Conservation (phyloP, 2,113 vertebrate genomes). For the Malurus cyaneus region DNA sequence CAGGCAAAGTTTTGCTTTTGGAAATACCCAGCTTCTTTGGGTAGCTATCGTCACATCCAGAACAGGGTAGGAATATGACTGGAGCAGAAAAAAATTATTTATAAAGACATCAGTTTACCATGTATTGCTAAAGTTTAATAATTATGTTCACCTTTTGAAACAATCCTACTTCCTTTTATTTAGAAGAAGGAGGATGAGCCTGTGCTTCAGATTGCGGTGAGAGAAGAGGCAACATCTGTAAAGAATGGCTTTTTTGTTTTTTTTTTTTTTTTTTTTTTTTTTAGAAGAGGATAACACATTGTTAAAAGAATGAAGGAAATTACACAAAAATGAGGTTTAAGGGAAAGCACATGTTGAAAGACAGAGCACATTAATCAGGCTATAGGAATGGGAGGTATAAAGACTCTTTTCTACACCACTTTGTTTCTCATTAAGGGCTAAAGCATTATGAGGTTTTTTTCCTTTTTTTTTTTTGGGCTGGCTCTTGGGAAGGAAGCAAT, state of each 20-base stretch:
- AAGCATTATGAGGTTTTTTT: neutral
- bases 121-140: neutral
- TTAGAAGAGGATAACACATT: constrained; percentile 43
- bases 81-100: neutral
- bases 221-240: constrained; percentile 52
- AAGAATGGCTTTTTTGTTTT: constrained; percentile 4
- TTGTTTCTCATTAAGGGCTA: constrained; percentile 56
- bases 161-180: neutral
- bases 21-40: neutral
- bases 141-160: constrained; percentile 3
- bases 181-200: neutral
- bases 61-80: neutral
- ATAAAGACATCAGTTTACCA: neutral
- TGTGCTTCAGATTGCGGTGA: neutral
- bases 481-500: constrained; percentile 49
- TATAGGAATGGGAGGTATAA: constrained; percentile 40
- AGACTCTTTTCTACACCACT: constrained; percentile 35
- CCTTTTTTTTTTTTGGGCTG: neutral
- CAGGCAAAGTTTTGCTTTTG: neutral
- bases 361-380: constrained; percentile 55
- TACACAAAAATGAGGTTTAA: constrained; percentile 62
- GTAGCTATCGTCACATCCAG: neutral
- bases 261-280: neutral
- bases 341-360: constrained; percentile 66
- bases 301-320: constrained; percentile 66